Base-by-base conservation (phyloP, 2,113 vertebrate species). In the Gasterosteus nipponicus region DNA sequence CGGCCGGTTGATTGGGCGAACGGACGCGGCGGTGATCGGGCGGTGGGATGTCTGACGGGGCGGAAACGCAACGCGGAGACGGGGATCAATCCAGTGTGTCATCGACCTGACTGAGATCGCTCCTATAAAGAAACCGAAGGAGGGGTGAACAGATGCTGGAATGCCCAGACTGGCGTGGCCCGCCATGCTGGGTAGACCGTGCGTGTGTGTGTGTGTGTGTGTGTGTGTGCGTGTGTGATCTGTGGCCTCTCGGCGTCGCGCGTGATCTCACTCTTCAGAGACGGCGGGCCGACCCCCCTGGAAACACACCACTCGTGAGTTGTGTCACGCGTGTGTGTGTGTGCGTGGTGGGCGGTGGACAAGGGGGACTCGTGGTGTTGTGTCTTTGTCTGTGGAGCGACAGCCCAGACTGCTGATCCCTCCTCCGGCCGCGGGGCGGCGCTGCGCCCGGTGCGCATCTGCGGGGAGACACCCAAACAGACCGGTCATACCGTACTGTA, bases 331-430 rank as follows among this genome's bases (percentile, higher is more conserved):
- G 49, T 29, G 22, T 26, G 49, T 29, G 47, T 2, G 58, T 44
- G 49, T 22, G 54, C 49, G 33, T 64, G 70, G 39, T 44, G 66
- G 22, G n/a, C 44, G 47, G 54, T 4, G 54, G 14, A 56, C 22
- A 35, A 26, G 22, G 71, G 47, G 57, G 66, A 75, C 53, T 75
- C 10, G 54, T 86, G 70, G 63, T 76, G 79, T 77, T 76, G 79
- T 77, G 77, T 75, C 81, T 91, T 93, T 90, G 85, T 91, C 81
- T 88, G 72, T 71, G 29, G 54, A 77, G 71, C 74, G 70, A 78
- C 79, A 87, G 60, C 68, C 89, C 87, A 93, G 91, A 92, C 91
- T 90, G 91, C 64, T 69, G 84, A 87, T 90, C 86, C 42, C 66
- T 72, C 59, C 77, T 82, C 72, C 81, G 86, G 69, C 89, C 90